A percentile compares a stretch with the other conserved stretches of the same genome.
Evolutionary conservation across 1,140 invertebrate genomes (phyloP).

Genomic region (Bilobella aurantiaca): DNA sequence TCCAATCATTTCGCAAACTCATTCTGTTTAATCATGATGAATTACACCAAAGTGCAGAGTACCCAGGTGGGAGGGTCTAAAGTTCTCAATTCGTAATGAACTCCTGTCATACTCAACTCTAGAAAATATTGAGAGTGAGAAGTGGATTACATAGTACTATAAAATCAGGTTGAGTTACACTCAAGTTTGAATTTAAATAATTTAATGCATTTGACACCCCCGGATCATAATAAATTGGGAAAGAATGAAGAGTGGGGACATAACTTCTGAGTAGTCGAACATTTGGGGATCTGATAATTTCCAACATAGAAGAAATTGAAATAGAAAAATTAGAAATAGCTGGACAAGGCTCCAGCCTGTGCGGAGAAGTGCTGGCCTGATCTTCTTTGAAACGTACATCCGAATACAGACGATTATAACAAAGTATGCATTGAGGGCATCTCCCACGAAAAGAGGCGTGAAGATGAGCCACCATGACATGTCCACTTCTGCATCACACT

Average conservation of each 20-base stretch:
- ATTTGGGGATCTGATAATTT: constrained; percentile 67
- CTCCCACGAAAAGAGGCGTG: constrained; percentile 76
- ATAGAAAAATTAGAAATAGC: constrained; percentile 73
- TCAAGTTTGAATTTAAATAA: not conserved
- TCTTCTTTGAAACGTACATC: constrained; percentile 61
- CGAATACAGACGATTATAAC: constrained; percentile 86
- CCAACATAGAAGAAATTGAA: constrained; percentile 82
- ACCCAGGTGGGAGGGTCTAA: too few relatives aligned
- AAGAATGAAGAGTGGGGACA: constrained; percentile 81
- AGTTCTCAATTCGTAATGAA: too few relatives aligned
- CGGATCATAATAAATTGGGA: constrained; percentile 78
- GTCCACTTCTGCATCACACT: constrained; percentile 39
- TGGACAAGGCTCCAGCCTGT: constrained; percentile 76
- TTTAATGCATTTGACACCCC: constrained; percentile 72
- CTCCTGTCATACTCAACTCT: too few relatives aligned
- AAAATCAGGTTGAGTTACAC: too few relatives aligned
- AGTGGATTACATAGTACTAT: too few relatives aligned
- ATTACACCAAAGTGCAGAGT: too few relatives aligned
- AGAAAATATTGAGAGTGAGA: too few relatives aligned
- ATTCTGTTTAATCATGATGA: too few relatives aligned
- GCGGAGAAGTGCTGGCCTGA: constrained; percentile 54
- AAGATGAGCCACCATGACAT: constrained; percentile 65
- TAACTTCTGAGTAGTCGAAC: constrained; percentile 81
- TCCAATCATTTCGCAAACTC: too few relatives aligned
- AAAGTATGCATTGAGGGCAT: constrained; percentile 86